Conservation (phyloP, 2,113 vertebrate genomes). For the Nesospiza acunhae region DNA sequence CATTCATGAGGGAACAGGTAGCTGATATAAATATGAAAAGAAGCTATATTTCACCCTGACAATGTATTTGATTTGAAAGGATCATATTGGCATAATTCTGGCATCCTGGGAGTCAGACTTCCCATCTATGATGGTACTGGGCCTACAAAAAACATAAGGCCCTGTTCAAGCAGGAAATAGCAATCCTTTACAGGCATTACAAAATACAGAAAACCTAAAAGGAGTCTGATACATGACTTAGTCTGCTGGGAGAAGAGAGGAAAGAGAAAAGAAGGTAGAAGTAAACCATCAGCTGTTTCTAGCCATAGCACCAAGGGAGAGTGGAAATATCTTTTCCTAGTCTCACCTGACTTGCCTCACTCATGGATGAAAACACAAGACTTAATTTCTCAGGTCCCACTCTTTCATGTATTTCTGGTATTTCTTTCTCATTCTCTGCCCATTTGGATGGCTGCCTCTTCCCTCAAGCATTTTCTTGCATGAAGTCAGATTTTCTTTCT, state of each 20-base stretch:
- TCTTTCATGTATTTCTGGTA: not conserved
- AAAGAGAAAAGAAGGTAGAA: not conserved
- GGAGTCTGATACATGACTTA: not conserved
- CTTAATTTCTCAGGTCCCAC: not conserved
- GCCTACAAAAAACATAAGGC: not conserved
- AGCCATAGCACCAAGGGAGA: not conserved
- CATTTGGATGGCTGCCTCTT: not conserved
- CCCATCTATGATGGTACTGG: rapidly evolving
- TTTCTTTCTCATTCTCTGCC: not conserved
- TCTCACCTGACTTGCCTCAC: not conserved
- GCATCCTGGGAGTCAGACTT: not conserved
- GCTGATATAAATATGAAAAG: not conserved
- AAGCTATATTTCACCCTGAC: not conserved
- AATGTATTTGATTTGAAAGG: not conserved
- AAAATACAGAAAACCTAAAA: not conserved
- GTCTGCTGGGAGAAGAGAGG: not conserved
- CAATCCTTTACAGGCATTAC: not conserved
- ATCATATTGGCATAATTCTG: not conserved
- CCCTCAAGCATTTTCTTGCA: not conserved
- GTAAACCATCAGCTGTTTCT: not conserved
- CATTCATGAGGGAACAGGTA: not conserved
- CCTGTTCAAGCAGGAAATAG: not conserved
- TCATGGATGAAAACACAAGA: not conserved
- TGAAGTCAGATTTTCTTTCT: not conserved
- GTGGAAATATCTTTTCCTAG: not conserved